These are phyloP conservation scores for Hiodon tergisus DNA, from an alignment of 2,113 vertebrate genomes.

Conservation along the genomic window DNA sequence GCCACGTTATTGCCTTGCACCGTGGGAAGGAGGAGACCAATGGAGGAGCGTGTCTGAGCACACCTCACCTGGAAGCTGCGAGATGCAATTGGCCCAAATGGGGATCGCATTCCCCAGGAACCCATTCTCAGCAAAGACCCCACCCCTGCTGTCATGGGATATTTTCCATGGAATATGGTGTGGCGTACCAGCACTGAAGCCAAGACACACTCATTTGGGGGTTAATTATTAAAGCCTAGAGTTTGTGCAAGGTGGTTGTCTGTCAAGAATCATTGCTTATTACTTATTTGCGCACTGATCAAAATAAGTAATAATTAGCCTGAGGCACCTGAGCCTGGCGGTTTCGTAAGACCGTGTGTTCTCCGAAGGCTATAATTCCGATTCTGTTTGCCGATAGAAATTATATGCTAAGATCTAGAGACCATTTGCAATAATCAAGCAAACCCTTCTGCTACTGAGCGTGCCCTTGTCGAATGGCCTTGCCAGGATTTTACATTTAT, in stretches of 20 bases:
- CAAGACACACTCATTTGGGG: too few species aligned
- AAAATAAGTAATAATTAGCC: neutral
- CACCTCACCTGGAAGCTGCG: too few species aligned
- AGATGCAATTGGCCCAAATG: too few species aligned
- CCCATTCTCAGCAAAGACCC: too few species aligned
- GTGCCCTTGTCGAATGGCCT: neutral
- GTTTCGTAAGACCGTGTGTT: neutral
- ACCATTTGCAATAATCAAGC: neutral
- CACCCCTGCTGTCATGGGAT: too few species aligned
- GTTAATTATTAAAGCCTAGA: too few species aligned
- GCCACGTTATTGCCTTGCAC: neutral
- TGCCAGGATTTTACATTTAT: neutral
- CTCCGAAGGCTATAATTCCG: neutral
- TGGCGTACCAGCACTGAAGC: too few species aligned
- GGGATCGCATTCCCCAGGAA: too few species aligned
- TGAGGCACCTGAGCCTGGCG: neutral
- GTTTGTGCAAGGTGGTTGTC: too few species aligned
- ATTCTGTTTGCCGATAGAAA: neutral
- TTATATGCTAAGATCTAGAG: neutral
- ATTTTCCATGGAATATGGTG: too few species aligned
- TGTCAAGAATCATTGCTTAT: neutral
- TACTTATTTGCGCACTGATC: neutral
- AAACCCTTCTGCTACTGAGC: neutral
- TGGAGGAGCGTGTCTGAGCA: too few species aligned
- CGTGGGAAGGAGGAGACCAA: neutral